A percentile compares a stretch with the other conserved stretches of the same genome.
These are phyloP conservation scores for Polypedilum vanderplanki DNA, from an alignment of 1,140 invertebrate species.

Conservation along the genomic window DNA sequence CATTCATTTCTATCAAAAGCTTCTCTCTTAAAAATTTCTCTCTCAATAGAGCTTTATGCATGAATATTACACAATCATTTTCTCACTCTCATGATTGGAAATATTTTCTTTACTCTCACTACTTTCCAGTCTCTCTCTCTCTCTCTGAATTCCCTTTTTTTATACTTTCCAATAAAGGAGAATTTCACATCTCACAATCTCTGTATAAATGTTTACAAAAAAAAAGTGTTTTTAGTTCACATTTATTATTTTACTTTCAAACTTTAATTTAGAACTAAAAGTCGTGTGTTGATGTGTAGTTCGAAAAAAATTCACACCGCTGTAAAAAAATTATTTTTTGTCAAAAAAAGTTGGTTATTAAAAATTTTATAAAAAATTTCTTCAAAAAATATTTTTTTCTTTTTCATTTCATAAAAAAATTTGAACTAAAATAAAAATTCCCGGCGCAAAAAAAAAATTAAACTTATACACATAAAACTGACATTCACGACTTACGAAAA, in stretches of 20 bases:
- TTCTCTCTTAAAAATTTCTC: not conserved
- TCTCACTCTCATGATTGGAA: not conserved
- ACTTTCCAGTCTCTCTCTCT: not conserved
- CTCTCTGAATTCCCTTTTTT: not conserved
- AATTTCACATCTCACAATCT: too few relatives aligned
- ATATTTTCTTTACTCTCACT: not conserved
- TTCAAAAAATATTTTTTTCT: not conserved
- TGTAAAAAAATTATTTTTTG: not conserved
- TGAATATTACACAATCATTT: not conserved
- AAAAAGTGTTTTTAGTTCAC: not conserved
- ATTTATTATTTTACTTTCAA: not conserved
- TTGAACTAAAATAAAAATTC: not conserved
- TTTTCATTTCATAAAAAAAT: not conserved
- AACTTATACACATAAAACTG: not conserved
- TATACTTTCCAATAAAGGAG: conserved; percentile 2
- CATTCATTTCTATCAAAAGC: not conserved
- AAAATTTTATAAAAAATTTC: not conserved
- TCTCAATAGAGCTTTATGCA: not conserved
- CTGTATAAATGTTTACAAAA: conserved; percentile 8
- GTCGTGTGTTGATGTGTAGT: conserved; percentile 5
- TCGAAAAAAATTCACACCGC: not conserved
- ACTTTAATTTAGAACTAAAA: not conserved
- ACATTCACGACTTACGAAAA: not conserved
- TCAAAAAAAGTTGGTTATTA: not conserved
- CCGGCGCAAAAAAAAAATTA: not conserved